Conservation (phyloP, 2,888 invertebrate genomes). For the Xanthia togata region DNA sequence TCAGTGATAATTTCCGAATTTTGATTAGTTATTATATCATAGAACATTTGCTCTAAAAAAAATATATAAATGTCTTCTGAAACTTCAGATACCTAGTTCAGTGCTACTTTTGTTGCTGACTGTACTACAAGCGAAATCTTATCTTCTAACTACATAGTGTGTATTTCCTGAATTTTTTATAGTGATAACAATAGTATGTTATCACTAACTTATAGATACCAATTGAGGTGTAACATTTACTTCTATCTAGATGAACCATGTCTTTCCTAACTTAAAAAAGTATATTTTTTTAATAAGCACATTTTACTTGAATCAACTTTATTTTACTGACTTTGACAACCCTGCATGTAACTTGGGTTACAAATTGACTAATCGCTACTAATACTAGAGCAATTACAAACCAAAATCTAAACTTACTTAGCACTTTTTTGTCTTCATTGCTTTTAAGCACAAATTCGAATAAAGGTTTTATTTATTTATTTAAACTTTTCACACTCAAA, state of each 20-base stretch:
- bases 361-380: constrained; percentile 18
- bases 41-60: not conserved
- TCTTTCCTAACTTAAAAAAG: not conserved
- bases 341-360: not conserved
- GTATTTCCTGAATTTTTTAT: constrained; percentile 10
- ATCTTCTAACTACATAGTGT: not conserved
- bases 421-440: constrained; percentile 43
- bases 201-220: not conserved
- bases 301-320: not conserved
- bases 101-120: not conserved
- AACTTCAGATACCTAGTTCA: too few relatives aligned
- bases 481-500: too few relatives aligned
- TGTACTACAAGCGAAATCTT: not conserved
- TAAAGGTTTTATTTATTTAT: too few relatives aligned
- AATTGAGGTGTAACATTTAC: not conserved
- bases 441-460: not conserved
- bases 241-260: not conserved
- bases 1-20: too few relatives aligned
- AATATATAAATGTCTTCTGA: too few relatives aligned
- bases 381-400: constrained; percentile 20
- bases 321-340: not conserved
- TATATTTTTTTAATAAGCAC: too few relatives aligned
- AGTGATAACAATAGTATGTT: constrained; percentile 25
- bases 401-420: constrained; percentile 19
- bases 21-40: not conserved